A percentile compares a stretch with the other conserved stretches of the same genome.
Evolutionary conservation across 2,888 invertebrate species (phyloP).

Genomic region (Smittia sp.): DNA sequence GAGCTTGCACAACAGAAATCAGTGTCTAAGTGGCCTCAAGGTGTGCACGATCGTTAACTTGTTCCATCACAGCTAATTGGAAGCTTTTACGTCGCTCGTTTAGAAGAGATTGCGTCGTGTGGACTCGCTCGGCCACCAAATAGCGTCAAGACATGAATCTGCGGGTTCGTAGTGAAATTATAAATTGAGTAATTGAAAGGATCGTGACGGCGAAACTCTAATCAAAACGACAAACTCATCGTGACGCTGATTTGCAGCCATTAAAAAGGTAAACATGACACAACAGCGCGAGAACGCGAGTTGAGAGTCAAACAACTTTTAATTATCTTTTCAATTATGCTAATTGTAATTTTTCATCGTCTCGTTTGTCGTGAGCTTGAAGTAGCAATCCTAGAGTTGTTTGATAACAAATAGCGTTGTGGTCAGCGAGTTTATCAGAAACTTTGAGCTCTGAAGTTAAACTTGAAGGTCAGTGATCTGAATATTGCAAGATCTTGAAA

Average conservation of each 20-base stretch:
- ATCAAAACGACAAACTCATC: background rate
- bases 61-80: background rate
- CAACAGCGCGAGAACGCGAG: background rate
- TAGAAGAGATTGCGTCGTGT: background rate
- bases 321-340: background rate
- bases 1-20: background rate
- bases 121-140: background rate
- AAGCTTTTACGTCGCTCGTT: background rate
- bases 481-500: too few species aligned
- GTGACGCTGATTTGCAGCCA: background rate
- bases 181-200: constrained; percentile 1
- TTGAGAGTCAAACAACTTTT: background rate
- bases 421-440: too few species aligned
- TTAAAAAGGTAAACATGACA: background rate
- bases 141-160: background rate
- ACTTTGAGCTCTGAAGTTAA: too few species aligned
- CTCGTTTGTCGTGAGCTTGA: too few species aligned
- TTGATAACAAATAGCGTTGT: too few species aligned
- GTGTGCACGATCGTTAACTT: background rate
- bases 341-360: background rate
- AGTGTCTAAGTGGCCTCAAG: background rate
- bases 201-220: background rate
- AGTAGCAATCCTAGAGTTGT: too few species aligned
- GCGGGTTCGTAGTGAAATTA: background rate
- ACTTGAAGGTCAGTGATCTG: too few species aligned